Percentiles rank a stretch among this genome's conserved stretches.
Evolutionary conservation across 2,888 invertebrate genomes (phyloP).

Genomic region (Incurvaria masculella): DNA sequence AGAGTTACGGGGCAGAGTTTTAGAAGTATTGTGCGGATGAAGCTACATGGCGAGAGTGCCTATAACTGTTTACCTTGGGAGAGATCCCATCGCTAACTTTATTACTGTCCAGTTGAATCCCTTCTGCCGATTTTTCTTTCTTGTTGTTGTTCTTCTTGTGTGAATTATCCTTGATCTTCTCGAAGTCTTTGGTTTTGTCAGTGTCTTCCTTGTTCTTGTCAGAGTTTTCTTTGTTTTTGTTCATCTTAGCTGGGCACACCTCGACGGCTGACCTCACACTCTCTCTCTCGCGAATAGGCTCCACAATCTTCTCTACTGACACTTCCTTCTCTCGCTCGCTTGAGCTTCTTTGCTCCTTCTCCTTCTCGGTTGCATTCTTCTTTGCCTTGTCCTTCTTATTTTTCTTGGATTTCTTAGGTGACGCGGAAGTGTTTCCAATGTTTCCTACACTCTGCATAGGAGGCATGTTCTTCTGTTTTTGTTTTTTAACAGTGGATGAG

Average conservation of each 20-base stretch:
- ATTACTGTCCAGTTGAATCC: no score
- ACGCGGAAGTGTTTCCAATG: neutral
- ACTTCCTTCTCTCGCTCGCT: neutral
- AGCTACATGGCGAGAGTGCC: no score
- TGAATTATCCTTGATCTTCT: neutral
- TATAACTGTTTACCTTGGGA: no score
- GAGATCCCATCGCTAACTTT: no score
- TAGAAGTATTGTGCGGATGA: no score
- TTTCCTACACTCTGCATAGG: neutral
- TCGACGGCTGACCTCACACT: neutral
- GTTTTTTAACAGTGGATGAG: neutral
- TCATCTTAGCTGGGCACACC: neutral
- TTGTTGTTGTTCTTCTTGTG: neutral
- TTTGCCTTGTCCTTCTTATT: conserved; percentile 6
- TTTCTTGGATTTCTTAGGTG: conserved; percentile 2
- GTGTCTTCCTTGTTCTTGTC: neutral
- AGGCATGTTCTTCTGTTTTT: neutral
- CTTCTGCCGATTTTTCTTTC: neutral
- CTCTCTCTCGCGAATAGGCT: neutral
- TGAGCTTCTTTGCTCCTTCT: neutral
- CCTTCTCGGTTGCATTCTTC: neutral
- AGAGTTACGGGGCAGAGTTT: neutral
- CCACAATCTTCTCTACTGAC: neutral
- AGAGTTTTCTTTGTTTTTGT: neutral
- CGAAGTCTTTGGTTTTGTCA: neutral